Percentiles rank a stretch among this genome's conserved stretches.
These are phyloP conservation scores for Sesamia inferens DNA, from an alignment of 2,888 invertebrate species.

Conservation along the genomic window DNA sequence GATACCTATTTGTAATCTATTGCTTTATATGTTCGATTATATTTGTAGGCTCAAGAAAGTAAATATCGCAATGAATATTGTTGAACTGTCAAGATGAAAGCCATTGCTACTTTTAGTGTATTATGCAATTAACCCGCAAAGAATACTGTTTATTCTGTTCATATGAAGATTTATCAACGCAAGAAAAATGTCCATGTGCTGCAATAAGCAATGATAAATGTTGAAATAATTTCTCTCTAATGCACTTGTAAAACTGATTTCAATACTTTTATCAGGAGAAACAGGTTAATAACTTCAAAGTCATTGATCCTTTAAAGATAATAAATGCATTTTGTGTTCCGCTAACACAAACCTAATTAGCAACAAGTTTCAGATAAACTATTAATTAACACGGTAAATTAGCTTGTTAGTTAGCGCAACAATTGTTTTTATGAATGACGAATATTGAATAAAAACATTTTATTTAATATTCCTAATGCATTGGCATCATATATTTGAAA, in stretches of 20 bases:
- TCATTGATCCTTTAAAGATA: conserved; percentile 43
- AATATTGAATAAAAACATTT: conserved; percentile 6
- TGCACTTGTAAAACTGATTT: conserved; percentile 17
- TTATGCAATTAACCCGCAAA: neutral
- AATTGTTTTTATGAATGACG: conserved; percentile 20
- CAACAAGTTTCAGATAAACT: conserved; percentile 32
- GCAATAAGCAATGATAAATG: conserved; percentile 7
- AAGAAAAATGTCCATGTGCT: neutral
- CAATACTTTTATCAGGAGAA: conserved; percentile 34
- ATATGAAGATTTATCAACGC: neutral
- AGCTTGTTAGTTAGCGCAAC: conserved; percentile 19
- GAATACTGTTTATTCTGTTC: too few species aligned
- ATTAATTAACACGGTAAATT: conserved; percentile 27
- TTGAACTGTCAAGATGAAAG: neutral
- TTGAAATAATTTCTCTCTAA: conserved; percentile 8
- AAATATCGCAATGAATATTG: neutral
- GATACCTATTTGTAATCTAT: neutral
- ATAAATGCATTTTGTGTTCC: conserved; percentile 37
- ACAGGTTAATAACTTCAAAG: conserved; percentile 44
- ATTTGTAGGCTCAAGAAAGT: neutral
- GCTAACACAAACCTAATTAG: conserved; percentile 31
- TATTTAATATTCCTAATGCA: neutral
- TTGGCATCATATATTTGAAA: neutral
- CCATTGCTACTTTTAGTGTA: neutral
- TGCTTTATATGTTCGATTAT: neutral